Percentiles rank a stretch among this genome's conserved stretches.
Evolutionary conservation across 2,797 vertebrate species (phyloP).

Genomic region (Propithecus deckenii): DNA sequence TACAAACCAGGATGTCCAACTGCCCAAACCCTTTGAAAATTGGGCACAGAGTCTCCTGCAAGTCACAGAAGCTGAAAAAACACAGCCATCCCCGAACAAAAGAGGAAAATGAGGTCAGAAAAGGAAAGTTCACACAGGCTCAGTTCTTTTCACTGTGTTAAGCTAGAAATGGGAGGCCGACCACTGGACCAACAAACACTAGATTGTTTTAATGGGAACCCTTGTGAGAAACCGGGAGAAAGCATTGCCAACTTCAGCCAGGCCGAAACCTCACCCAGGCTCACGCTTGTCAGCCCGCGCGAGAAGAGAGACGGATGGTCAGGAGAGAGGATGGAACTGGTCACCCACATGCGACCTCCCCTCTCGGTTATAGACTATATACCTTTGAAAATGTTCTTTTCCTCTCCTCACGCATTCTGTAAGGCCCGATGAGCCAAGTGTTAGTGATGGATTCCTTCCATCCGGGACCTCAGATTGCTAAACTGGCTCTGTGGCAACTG

Average conservation of each 20-base stretch:
- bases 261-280: too few relatives aligned
- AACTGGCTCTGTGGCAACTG: not conserved
- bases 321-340: not conserved
- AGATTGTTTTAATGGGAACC: not conserved
- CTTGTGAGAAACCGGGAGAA: not conserved
- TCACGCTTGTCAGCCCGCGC: not conserved
- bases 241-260: not conserved
- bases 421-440: not conserved
- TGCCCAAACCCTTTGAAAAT: not conserved
- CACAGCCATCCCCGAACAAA: not conserved
- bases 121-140: not conserved
- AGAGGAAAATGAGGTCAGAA: not conserved
- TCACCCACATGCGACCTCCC: not conserved
- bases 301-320: not conserved
- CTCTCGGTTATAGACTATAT: rapidly evolving
- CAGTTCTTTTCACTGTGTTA: not conserved
- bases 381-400: not conserved
- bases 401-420: not conserved
- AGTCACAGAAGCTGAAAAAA: not conserved
- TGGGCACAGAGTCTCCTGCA: conserved; percentile 7
- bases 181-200: not conserved
- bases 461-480: not conserved
- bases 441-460: not conserved
- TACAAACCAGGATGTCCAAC: not conserved
- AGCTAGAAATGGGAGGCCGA: not conserved